Evolutionary conservation across 2,888 invertebrate species (phyloP), one percentile per base, ranked within the genome.

Genomic region (Lamellibrachia satsuma): DNA sequence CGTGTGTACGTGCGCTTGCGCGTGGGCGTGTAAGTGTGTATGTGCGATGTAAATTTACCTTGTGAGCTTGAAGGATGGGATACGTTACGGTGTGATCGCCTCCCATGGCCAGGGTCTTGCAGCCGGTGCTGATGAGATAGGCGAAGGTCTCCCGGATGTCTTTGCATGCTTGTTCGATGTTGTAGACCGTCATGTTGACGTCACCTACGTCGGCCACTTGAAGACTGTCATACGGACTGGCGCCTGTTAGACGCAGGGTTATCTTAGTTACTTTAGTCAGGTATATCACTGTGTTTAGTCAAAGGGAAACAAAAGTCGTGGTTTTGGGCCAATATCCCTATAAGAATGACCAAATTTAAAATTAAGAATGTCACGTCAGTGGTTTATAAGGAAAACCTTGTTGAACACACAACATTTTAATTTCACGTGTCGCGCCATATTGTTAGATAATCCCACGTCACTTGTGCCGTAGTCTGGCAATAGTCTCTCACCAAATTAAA

Each of bases 21-120:
- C 15, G 2, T 60, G 15, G 1, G 15, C 39, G n/a, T 9, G 11
- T 92, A 55, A 0, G 52, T 52, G 57, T 57, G 92, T 15, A 52
- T 52, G n/a, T 11, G 39, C 7, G 27, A 51, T 39, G 27, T 7
- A 9, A 8, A 52, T 39, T 39, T 91, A 96, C 96, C 95, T 95
- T 96, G 9, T 96, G 94, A 4, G 96, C 96, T 93, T 96, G 95
- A 11, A 96, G 94, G 22, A 96, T 96, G 0, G 96, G 96, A 93
- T 96, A 96, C 2, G 96, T 95, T 92, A 96, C 95, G n/a, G 96
- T 96, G 93, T 96, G 96, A 93, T 96, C 96, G 2, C 96, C 96
- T 2, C 96, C 96, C 93, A 96, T 94, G 0, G 96, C 95, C 60
- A 96, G 93, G 6, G 96, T 95, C 57, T 94, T 95, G 93, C 96